Percentiles rank a stretch among this genome's conserved stretches.
phyloP scores from a whole-genome alignment of 1,140 invertebrate species.

The Musca domestica region DNA sequence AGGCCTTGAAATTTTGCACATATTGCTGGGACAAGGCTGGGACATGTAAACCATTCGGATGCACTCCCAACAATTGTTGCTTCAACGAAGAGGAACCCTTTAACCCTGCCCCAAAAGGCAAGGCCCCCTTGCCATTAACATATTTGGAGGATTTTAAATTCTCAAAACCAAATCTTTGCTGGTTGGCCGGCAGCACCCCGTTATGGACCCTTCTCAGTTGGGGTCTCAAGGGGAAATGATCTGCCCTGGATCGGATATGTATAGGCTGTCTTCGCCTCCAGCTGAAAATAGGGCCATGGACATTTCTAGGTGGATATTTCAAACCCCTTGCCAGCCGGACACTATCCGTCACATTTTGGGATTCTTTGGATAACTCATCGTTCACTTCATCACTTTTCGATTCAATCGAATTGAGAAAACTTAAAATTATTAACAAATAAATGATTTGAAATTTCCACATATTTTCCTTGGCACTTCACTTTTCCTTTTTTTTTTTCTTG shows the following conservation, averaged over 20 bases:
- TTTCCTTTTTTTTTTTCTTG: too few relatives aligned
- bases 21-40: slow-evolving; percentile 10
- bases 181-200: neutral
- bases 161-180: neutral
- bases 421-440: too few relatives aligned
- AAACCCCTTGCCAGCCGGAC: too few relatives aligned
- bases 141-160: slow-evolving; percentile 1
- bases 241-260: neutral
- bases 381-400: too few relatives aligned
- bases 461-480: too few relatives aligned
- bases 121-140: neutral
- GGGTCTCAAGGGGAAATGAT: neutral
- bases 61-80: slow-evolving; percentile 23
- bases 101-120: slow-evolving; percentile 30
- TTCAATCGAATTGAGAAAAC: too few relatives aligned
- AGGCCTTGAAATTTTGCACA: slow-evolving; percentile 40
- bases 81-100: slow-evolving; percentile 30
- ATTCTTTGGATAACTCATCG: too few relatives aligned
- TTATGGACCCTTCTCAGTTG: slow-evolving; percentile 2
- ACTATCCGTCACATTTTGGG: too few relatives aligned
- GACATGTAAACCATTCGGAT: slow-evolving; percentile 29
- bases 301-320: neutral
- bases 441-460: too few relatives aligned
- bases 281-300: neutral
- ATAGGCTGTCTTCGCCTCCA: neutral